phyloP scores from a whole-genome alignment of 2,113 vertebrate genomes.

The Neomonachus schauinslandi region DNA sequence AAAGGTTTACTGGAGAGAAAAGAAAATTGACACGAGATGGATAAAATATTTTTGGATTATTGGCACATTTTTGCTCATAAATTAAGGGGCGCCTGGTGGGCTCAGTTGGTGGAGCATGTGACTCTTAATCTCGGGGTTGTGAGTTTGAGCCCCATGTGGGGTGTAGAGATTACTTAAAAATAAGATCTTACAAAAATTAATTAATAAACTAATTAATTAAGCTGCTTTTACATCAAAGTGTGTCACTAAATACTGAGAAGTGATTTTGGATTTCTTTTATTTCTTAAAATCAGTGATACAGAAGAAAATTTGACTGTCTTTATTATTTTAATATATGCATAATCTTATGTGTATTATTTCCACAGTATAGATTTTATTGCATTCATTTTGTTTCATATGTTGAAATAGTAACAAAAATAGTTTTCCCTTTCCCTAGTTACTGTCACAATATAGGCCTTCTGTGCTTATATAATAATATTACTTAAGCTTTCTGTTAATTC shows the following conservation, averaged over 20 bases:
- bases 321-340: neutral
- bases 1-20: constrained; percentile 5
- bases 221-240: neutral
- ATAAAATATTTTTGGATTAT: constrained; percentile 24
- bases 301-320: neutral
- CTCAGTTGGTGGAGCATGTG: neutral
- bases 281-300: constrained; percentile 8
- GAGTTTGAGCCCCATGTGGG: neutral
- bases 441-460: neutral
- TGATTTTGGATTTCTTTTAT: neutral
- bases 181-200: no score
- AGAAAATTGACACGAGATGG: neutral
- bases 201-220: neutral
- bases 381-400: constrained; percentile 5
- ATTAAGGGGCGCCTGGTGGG: neutral
- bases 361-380: neutral
- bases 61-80: neutral
- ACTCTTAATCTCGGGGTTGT: neutral
- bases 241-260: neutral
- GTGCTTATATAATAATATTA: neutral
- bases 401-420: neutral
- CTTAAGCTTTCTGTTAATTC: neutral
- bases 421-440: neutral
- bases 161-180: neutral
- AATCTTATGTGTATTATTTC: neutral